These are phyloP conservation scores for Cryptomyrus ogoouensis DNA, from an alignment of 2,113 vertebrate genomes.

Conservation along the genomic window DNA sequence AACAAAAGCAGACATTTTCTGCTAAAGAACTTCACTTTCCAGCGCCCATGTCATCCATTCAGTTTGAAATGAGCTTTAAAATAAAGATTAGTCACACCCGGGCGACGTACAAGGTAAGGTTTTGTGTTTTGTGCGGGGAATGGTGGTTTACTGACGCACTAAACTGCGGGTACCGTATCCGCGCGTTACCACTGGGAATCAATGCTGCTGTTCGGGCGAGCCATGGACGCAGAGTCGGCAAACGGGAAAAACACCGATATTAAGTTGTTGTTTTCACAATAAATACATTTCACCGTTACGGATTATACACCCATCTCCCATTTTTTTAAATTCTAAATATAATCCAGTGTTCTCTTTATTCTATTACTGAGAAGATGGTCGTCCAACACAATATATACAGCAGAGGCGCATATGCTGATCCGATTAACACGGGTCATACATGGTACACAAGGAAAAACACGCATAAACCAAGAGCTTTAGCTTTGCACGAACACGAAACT, in stretches of 20 bases:
- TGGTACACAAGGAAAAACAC: not conserved
- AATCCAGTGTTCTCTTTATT: not conserved
- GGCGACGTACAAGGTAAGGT: not conserved
- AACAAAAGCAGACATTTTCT: slow-evolving; percentile 21
- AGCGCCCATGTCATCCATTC: slow-evolving; percentile 34
- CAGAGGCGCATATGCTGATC: not conserved
- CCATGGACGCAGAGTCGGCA: not conserved
- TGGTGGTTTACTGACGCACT: not conserved
- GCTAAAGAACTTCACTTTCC: slow-evolving; percentile 8
- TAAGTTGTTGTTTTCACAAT: not conserved
- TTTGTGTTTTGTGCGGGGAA: not conserved
- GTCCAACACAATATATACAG: not conserved
- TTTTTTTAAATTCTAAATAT: not conserved
- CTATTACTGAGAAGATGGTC: not conserved
- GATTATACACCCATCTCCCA: not conserved
- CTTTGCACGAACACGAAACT: not conserved
- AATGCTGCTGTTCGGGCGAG: not conserved
- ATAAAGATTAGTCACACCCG: not conserved
- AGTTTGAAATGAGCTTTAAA: slow-evolving; percentile 23
- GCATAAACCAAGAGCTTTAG: slow-evolving; percentile 16
- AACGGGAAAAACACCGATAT: not conserved
- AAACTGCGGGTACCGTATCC: not conserved
- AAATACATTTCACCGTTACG: not conserved
- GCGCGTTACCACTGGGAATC: not conserved
- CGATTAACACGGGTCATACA: not conserved